Base-by-base conservation (phyloP, 2,888 invertebrate genomes). In the Octodonta nipae region DNA sequence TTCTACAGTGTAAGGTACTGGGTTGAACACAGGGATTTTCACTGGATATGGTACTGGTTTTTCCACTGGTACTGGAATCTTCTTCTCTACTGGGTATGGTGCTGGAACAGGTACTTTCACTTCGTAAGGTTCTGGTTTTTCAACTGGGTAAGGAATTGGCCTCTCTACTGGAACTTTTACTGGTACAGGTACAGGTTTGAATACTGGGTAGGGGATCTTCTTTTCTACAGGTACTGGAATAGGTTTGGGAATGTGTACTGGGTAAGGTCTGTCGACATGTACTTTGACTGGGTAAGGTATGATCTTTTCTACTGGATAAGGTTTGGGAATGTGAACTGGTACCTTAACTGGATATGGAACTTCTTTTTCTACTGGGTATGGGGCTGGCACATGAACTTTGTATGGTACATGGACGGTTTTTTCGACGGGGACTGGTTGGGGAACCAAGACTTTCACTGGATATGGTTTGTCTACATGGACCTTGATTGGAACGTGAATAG, bases 51-150 rank as follows among this genome's bases (percentile, higher is more conserved):
- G 74, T 17, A 79, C 75, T 42, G 75, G 75, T 61, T 74, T 70
- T 63, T 76, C 75, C 1, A 75, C 75, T 8, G 75, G 72, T 52
- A 72, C 71, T 1, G 74, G 76, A 22, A 78, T 66, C 20, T 73
- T 66, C 51, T 73, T 74, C 49, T 74, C 71, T 0, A 78, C 74
- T 12, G 75, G 75, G 56, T 78, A 80, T 13, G 79, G 80, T 5
- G 69, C 72, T 10, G 80, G 78, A 20, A 75, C 71, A 6, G 71
- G 79, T 14, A 81, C 78, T 54, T 82, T 81, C 4, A 84, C 80
- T 29, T 68, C 70, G 47, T 75, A 75, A 15, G 84, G 84, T 42
- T 82, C 78, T 22, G 77, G 80, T 54, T 82, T 82, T 40, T 81
- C 81, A 2, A 84, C 81, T 39, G 78, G 77, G 10, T 78, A 77